Evolutionary conservation across 2,113 vertebrate species (phyloP).

Genomic region (Lepidothrix coronata): DNA sequence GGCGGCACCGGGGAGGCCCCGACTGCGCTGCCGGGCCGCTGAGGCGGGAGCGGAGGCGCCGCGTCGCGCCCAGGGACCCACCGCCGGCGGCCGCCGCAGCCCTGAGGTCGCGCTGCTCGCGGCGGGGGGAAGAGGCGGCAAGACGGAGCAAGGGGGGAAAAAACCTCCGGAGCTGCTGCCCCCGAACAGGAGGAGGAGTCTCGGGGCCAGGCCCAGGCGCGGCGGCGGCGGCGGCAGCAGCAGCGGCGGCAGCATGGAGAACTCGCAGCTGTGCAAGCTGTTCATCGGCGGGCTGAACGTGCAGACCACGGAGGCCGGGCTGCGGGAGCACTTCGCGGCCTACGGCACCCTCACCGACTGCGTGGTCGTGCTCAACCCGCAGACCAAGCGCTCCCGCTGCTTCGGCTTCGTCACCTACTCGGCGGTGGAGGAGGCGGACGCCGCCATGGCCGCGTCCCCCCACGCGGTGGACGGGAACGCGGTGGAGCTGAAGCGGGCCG

Average conservation of each 20-base stretch:
- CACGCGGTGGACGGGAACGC: conserved; percentile 91
- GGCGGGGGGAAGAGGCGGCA: not conserved
- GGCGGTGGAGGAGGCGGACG: conserved; percentile 89
- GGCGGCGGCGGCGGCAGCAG: conserved; percentile 21
- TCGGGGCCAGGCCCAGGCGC: conserved; percentile 62
- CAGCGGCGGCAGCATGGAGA: conserved; percentile 76
- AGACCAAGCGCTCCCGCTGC: conserved; percentile 87
- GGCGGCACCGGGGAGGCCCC: conserved; percentile 16
- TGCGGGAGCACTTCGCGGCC: conserved; percentile 93
- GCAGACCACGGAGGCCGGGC: conserved; percentile 92
- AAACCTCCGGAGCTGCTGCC: conserved; percentile 62
- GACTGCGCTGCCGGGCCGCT: conserved; percentile 37
- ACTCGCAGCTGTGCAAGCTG: conserved; percentile 93
- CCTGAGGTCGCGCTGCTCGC: conserved; percentile 41
- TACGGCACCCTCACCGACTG: conserved; percentile 91
- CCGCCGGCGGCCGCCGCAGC: conserved; percentile 59
- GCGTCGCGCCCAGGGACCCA: conserved; percentile 23
- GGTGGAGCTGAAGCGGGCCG: conserved; percentile 93
- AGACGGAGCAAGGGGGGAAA: conserved; percentile 35
- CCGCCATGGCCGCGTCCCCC: conserved; percentile 90
- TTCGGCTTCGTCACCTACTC: conserved; percentile 97
- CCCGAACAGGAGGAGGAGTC: conserved; percentile 56
- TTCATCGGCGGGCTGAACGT: conserved; percentile 96
- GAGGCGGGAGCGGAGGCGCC: conserved; percentile 13
- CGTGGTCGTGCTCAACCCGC: conserved; percentile 87